Base-by-base conservation (phyloP, 2,113 vertebrate genomes). In the Probosciger aterrimus region DNA sequence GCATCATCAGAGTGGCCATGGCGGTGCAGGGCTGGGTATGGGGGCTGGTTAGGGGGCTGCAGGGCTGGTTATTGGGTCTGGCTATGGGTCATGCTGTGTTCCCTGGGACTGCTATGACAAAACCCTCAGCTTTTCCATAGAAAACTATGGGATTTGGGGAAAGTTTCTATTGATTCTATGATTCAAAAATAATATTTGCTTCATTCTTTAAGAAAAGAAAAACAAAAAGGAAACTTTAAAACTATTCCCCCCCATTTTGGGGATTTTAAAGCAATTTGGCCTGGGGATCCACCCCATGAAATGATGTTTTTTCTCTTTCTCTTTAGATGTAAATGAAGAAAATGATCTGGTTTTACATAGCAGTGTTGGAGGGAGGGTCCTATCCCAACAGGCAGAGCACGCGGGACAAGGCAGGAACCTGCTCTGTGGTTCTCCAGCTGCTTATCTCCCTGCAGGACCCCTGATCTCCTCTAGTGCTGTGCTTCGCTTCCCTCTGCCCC, bases 301-400 rank as follows among this genome's bases (percentile, higher is more conserved):
- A 49, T 5, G 2, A 14, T 9, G 1, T 7, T 37, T 43, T 25
- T 23, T 14, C 2, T n/a, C 25, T 63, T 37, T 39, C 18, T 41
- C 9, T 71, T 55, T 30, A 19, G 18, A 46, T 3, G 5, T 9
- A 70, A 88, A 60, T 33, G 16, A 53, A 59, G 8, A 41, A 31
- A 86, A 60, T 2, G 1, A 35, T 14, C 19, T 7, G 4, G 35
- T 50, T 62, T 30, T 25, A 35, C 15, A 20, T 10, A 6, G 17
- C 60, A 41, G 30, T 5, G 4, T 8, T 22, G 35, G 13, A 6
- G 5, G 27, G 28, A 49, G 11, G 23, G 24, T 30, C 60, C 67
- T 55, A 33, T 1, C 3, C 14, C 2, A 10, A 20, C 4, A 18
- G 28, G 33, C 49, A 62, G 46, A n/a, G 4, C 4, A 3, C 1